Conservation (phyloP, 2,888 invertebrate genomes). For the Cheilosia vernalis region DNA sequence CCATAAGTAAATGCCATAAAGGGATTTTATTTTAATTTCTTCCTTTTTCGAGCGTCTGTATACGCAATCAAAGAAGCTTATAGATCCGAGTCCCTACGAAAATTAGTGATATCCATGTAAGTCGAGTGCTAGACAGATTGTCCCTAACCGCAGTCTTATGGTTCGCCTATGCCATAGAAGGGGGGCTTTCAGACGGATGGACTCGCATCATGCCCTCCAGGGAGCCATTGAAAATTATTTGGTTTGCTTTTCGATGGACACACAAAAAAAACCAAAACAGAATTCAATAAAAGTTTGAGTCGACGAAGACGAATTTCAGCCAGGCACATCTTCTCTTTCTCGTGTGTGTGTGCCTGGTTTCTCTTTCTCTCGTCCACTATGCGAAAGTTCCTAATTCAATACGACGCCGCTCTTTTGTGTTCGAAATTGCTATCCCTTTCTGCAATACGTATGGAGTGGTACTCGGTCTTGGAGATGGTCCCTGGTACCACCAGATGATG, state of each 20-base stretch:
- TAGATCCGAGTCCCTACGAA: conserved; percentile 21
- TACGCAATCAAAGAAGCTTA: conserved; percentile 21
- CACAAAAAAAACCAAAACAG: background rate
- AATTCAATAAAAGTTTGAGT: conserved; percentile 43
- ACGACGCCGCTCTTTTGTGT: conserved; percentile 42
- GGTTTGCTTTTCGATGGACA: conserved; percentile 13
- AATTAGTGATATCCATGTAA: conserved; percentile 41
- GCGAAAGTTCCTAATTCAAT: conserved; percentile 46
- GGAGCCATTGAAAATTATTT: conserved; percentile 12
- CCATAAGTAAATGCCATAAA: conserved; percentile 26
- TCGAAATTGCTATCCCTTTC: conserved; percentile 35
- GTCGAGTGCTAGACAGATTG: conserved; percentile 42
- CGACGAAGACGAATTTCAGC: conserved; percentile 33
- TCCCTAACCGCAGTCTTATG: conserved; percentile 28
- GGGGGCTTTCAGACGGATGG: background rate
- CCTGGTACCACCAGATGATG: conserved; percentile 13
- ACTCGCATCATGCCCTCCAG: conserved; percentile 11
- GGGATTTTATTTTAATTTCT: conserved; percentile 27
- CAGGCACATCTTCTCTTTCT: conserved; percentile 30
- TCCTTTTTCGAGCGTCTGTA: conserved; percentile 14
- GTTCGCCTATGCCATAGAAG: conserved; percentile 4
- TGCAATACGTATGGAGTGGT: conserved; percentile 35
- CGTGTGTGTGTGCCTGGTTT: background rate
- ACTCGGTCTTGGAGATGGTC: conserved; percentile 21
- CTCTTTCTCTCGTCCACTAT: conserved; percentile 13